Evolutionary conservation across 2,888 invertebrate species (phyloP), one percentile per base, ranked within the genome.

Genomic region (Sisyra terminalis): DNA sequence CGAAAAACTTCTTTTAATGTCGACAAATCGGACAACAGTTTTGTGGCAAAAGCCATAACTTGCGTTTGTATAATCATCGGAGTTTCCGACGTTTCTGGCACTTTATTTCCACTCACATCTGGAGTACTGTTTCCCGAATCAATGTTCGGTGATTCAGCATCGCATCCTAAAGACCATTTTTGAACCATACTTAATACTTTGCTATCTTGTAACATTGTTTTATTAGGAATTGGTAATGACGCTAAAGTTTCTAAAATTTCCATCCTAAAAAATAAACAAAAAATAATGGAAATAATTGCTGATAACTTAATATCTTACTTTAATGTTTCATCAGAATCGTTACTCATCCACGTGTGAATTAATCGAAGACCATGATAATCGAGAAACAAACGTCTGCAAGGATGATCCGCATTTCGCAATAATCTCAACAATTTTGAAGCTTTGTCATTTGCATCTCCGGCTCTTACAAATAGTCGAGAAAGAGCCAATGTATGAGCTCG

Each of bases 361-460:
- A 97, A 66, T 5, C 87, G 68, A 43, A 96, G 67, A 0, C 96
- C 96, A 55, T 94, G 89, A 63, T 94, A 94, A 66, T 89, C 89
- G 43, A 90, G 71, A 66, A 96, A 94, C 47, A 94, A 69, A 11
- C 89, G 66, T 8, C 85, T 71, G 56, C 88, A 89, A 0, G 88
- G 82, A 52, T 83, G 65, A 57, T 86, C 87, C 0, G 85, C 85
- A 46, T 73, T 75, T 44, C 84, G 74, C 45, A 96, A 67, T 31
- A 94, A 69, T 10, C 79, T 70, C 49, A 96, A 65, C 3, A 96
- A 63, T 45, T 82, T 74, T 47, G 73, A 67, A 9, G 32, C 18
- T 48, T 90, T 74, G 38, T 87, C 82, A 49, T 76, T 73, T 3
- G 76, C 66, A 47, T 85, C 78, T 65, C 92, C 88, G 2, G 89